Percentiles rank a stretch among this genome's conserved stretches.
Conservation (phyloP, 2,888 invertebrate genomes). For the Dexiosoma caninum region DNA sequence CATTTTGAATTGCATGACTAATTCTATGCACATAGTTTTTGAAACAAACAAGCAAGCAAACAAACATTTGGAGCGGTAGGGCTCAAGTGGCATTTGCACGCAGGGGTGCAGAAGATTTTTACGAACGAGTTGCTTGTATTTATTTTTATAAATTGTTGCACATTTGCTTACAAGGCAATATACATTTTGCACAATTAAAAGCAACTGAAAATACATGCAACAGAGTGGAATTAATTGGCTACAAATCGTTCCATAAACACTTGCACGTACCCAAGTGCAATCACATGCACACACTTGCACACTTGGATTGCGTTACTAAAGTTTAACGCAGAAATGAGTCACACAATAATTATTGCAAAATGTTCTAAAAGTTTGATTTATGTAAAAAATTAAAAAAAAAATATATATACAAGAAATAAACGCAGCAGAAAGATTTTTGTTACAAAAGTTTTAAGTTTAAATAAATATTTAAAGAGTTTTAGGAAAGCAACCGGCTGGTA, state of each 20-base stretch:
- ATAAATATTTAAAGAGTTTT: no score
- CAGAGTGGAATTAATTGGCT: constrained; percentile 62
- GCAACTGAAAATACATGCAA: constrained; percentile 56
- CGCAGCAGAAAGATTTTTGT: no score
- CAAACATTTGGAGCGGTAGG: neutral
- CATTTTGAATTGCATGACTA: constrained; percentile 45
- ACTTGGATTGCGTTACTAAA: neutral
- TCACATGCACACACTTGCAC: neutral
- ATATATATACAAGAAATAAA: no score
- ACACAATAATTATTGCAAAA: constrained; percentile 36
- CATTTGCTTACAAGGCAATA: constrained; percentile 62
- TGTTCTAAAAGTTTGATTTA: neutral
- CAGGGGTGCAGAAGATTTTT: constrained; percentile 38
- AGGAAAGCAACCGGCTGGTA: no score
- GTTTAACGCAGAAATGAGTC: neutral
- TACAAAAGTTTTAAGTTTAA: no score
- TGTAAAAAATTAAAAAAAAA: neutral
- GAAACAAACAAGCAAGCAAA: no score
- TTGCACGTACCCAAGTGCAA: neutral
- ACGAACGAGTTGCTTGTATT: constrained; percentile 44
- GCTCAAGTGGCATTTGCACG: neutral
- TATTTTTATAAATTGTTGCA: constrained; percentile 57
- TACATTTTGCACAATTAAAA: constrained; percentile 60
- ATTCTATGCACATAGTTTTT: neutral
- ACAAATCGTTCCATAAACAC: constrained; percentile 47